These are phyloP conservation scores for Anabacerthia variegaticeps DNA, from an alignment of 2,797 vertebrate genomes.

Conservation along the genomic window DNA sequence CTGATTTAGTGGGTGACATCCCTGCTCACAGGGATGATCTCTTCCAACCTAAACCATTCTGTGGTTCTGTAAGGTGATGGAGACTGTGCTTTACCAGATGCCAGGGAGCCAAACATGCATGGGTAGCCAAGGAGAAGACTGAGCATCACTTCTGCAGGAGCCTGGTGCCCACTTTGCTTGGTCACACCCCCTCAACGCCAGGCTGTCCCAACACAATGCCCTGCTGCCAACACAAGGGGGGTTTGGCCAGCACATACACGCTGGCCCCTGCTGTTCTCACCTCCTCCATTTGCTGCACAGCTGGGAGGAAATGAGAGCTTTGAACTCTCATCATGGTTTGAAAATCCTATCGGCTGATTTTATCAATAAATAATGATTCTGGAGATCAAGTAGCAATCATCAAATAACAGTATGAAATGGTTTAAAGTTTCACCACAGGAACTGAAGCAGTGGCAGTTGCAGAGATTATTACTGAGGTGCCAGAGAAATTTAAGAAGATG, in stretches of 20 bases:
- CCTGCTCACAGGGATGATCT: too few species aligned
- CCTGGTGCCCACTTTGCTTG: not conserved
- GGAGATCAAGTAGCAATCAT: not conserved
- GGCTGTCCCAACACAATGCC: not conserved
- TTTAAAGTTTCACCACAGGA: not conserved
- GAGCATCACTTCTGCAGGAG: not conserved
- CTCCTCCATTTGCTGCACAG: not conserved
- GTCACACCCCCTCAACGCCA: not conserved
- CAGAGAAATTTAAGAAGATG: not conserved
- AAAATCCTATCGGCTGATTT: not conserved
- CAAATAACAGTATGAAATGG: not conserved
- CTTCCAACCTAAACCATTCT: not conserved
- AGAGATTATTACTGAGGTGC: not conserved
- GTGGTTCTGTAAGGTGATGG: not conserved
- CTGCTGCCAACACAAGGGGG: fast-evolving
- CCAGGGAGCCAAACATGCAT: not conserved
- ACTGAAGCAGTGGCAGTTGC: not conserved
- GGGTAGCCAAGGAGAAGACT: not conserved
- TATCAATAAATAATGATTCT: not conserved
- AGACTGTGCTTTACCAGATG: not conserved
- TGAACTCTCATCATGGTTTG: not conserved
- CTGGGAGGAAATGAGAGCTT: not conserved
- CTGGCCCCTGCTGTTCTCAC: not conserved
- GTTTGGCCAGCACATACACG: not conserved
- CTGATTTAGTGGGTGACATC: not conserved